Evolutionary conservation across 2,113 vertebrate species (phyloP).

Genomic region (Rhinichthys klamathensis): DNA sequence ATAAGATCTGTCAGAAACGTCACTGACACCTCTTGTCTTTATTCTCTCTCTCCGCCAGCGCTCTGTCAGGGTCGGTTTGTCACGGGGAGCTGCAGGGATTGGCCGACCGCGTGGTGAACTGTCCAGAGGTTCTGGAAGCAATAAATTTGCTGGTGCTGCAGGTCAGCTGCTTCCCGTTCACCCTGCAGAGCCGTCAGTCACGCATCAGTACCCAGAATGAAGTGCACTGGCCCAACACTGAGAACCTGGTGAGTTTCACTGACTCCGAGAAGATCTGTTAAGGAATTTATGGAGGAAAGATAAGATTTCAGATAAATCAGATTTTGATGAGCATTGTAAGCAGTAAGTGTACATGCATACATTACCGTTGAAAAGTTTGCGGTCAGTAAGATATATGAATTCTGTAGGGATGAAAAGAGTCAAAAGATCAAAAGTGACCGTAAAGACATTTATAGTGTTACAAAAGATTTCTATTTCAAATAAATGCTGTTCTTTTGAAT

Average conservation of each 20-base stretch:
- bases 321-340: background rate
- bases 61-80: conserved; percentile 87
- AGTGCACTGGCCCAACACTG: conserved; percentile 88
- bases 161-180: conserved; percentile 96
- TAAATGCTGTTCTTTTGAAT: too few species aligned
- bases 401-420: too few species aligned
- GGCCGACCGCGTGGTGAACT: conserved; percentile 95
- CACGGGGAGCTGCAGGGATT: conserved; percentile 93
- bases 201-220: conserved; percentile 91
- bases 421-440: background rate
- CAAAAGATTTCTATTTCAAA: background rate
- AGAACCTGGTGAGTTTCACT: conserved; percentile 79
- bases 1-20: background rate
- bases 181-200: conserved; percentile 93
- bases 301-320: background rate
- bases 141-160: conserved; percentile 96
- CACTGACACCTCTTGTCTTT: background rate
- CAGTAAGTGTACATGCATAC: background rate
- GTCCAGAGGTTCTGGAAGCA: conserved; percentile 92
- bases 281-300: conserved; percentile 15
- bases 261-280: background rate
- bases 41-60: conserved; percentile 60
- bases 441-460: background rate
- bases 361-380: background rate
- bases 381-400: background rate